phyloP scores from a whole-genome alignment of 64 coral and sea anemone genomes.

The Stichodactyla helianthus region DNA sequence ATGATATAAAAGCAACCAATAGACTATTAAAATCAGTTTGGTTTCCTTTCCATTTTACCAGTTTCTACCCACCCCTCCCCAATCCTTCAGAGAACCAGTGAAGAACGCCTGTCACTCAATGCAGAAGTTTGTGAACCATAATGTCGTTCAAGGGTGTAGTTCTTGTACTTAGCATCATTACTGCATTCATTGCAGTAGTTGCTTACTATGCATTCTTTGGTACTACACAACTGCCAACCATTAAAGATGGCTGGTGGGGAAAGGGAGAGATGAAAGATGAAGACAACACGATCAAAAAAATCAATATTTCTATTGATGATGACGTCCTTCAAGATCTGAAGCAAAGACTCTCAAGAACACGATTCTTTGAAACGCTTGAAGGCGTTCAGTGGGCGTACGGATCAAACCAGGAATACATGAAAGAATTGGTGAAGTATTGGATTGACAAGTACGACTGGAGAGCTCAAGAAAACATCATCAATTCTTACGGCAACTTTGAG shows the following conservation, averaged over 20 bases:
- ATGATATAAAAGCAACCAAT: too few species aligned
- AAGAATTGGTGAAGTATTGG: slow-evolving; percentile 75
- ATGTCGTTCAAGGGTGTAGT: background rate
- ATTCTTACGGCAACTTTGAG: slow-evolving; percentile 65
- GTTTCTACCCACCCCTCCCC: background rate
- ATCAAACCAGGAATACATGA: slow-evolving; percentile 51
- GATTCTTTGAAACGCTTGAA: slow-evolving; percentile 66
- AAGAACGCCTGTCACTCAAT: background rate
- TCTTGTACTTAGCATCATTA: background rate
- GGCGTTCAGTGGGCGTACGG: slow-evolving; percentile 87
- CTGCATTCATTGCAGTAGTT: background rate
- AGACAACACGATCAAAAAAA: slow-evolving; percentile 26
- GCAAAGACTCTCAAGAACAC: slow-evolving; percentile 53
- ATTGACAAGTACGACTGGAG: slow-evolving; percentile 72
- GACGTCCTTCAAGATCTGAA: slow-evolving; percentile 58
- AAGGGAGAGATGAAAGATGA: slow-evolving; percentile 19
- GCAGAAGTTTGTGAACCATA: background rate
- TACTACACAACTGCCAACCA: background rate
- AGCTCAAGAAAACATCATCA: slow-evolving; percentile 66
- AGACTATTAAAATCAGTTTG: background rate
- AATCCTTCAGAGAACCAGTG: background rate
- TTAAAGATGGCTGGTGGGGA: slow-evolving; percentile 71
- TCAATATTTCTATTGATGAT: slow-evolving; percentile 39
- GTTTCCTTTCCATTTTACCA: background rate
- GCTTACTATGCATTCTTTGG: background rate